A percentile compares a stretch with the other conserved stretches of the same genome.
phyloP scores from a whole-genome alignment of 2,888 invertebrate genomes.

The Latrodectus hesperus region DNA sequence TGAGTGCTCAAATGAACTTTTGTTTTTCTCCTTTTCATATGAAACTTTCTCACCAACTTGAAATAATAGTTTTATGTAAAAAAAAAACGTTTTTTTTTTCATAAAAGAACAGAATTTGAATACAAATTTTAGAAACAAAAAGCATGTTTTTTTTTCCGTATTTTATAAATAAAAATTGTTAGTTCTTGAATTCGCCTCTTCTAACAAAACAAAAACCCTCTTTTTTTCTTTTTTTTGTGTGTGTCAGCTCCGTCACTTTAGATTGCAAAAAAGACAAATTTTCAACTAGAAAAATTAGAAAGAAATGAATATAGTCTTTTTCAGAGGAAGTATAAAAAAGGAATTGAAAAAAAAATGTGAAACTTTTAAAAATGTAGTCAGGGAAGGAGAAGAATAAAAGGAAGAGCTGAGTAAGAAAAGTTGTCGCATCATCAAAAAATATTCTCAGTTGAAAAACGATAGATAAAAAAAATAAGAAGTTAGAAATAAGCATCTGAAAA shows the following conservation, averaged over 20 bases:
- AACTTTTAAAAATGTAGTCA: slow-evolving; percentile 19
- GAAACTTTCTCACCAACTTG: neutral
- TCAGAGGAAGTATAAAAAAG: slow-evolving; percentile 8
- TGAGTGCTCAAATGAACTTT: neutral
- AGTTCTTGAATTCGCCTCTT: neutral
- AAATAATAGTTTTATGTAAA: neutral
- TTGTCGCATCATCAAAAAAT: slow-evolving; percentile 59
- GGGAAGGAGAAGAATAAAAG: slow-evolving; percentile 8
- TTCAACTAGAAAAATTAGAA: neutral
- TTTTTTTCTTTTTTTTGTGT: neutral
- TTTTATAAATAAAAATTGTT: slow-evolving; percentile 29
- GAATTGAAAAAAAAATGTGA: slow-evolving; percentile 2
- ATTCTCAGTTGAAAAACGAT: slow-evolving; percentile 36
- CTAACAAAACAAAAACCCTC: neutral
- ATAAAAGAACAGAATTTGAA: neutral
- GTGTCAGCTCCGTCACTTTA: too few species aligned
- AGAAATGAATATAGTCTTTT: slow-evolving; percentile 16
- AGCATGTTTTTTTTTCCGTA: neutral
- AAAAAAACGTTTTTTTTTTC: neutral
- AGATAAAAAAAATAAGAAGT: slow-evolving; percentile 61
- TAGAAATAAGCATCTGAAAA: slow-evolving; percentile 47
- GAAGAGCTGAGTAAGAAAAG: slow-evolving; percentile 16
- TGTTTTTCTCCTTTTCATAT: neutral
- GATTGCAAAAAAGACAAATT: too few species aligned
- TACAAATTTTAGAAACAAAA: neutral